These are phyloP conservation scores for Monopis laevigella DNA, from an alignment of 2,888 invertebrate species.

Conservation along the genomic window DNA sequence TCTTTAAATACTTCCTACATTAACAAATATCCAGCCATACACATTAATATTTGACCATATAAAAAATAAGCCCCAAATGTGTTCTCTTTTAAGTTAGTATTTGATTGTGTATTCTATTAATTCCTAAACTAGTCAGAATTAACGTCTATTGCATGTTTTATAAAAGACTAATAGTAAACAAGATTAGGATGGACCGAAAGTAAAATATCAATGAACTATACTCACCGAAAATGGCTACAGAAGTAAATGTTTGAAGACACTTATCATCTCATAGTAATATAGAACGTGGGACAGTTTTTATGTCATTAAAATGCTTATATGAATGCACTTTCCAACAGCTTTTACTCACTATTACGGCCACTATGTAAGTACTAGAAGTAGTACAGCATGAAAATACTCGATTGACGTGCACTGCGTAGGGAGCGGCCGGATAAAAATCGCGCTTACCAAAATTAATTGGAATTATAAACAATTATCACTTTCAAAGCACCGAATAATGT, in stretches of 20 bases:
- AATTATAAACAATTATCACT: constrained; percentile 28
- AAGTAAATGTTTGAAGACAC: constrained; percentile 39
- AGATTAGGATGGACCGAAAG: too few relatives aligned
- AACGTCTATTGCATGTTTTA: too few relatives aligned
- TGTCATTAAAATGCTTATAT: constrained; percentile 45
- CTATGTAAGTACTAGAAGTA: constrained; percentile 52
- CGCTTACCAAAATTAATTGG: constrained; percentile 23
- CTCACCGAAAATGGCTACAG: constrained; percentile 62
- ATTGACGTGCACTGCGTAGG: constrained; percentile 57
- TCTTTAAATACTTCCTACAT: too few relatives aligned
- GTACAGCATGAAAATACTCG: constrained; percentile 62
- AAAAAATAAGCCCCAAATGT: too few relatives aligned
- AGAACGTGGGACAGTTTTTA: constrained; percentile 58
- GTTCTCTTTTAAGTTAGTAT: too few relatives aligned
- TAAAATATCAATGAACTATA: constrained; percentile 40
- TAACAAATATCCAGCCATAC: too few relatives aligned
- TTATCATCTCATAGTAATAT: constrained; percentile 42
- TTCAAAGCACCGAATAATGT: constrained; percentile 35
- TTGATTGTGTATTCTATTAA: too few relatives aligned
- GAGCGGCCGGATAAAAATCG: constrained; percentile 59
- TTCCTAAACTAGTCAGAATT: too few relatives aligned
- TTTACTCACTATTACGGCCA: constrained; percentile 61
- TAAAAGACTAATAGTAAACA: too few relatives aligned
- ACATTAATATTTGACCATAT: too few relatives aligned
- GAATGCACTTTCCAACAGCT: constrained; percentile 64